Base-by-base conservation (phyloP, 2,797 vertebrate genomes). In the Borostomias antarcticus region DNA sequence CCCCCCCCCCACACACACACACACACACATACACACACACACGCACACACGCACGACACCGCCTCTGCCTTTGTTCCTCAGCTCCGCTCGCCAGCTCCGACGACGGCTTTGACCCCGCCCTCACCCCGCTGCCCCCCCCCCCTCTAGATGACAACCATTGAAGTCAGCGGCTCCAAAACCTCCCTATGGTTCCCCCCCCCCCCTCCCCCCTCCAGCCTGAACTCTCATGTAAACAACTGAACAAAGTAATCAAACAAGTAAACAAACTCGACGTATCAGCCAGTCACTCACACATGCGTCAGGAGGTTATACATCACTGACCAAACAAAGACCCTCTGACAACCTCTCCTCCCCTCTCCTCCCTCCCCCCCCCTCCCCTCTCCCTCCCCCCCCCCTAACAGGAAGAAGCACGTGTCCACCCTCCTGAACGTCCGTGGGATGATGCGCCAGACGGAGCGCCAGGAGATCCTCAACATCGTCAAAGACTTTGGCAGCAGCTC, bases 361-460 rank as follows among this genome's bases (percentile, higher is more conserved):
- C 64, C 28, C 37, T 54, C 50, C 53, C 30, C 9, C 48, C 26
- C 4, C 63, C 48, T 56, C 54, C 62, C 74, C 72, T 72, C 74
- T 15, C 21, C 28, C 29, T 37, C 58, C 82, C 77, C 77, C 77
- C 81, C 70, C 74, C 67, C 25, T 63, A 32, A 56, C 88, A 94
- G 93, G 85, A 93, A 92, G 81, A 92, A 92, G 76, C 96, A 98
- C 0, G 88, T 97, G 72, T 92, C 94, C 0, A 93, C 95, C 47
- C 85, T 98, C 61, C 81, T 97, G 45, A 95, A 96, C 11, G 78
- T 96, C n/a, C 90, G 95, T 0, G 96, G 96, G 3, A 91, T 96
- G 80, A 92, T 91, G 78, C 89, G 88, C 47, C 89, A 91, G 11
- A 80, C 86, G 0, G 88, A 92, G 13, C 92, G 95, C 0, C 95